phyloP scores from a whole-genome alignment of 1,140 invertebrate genomes.

The Tribolium madens region DNA sequence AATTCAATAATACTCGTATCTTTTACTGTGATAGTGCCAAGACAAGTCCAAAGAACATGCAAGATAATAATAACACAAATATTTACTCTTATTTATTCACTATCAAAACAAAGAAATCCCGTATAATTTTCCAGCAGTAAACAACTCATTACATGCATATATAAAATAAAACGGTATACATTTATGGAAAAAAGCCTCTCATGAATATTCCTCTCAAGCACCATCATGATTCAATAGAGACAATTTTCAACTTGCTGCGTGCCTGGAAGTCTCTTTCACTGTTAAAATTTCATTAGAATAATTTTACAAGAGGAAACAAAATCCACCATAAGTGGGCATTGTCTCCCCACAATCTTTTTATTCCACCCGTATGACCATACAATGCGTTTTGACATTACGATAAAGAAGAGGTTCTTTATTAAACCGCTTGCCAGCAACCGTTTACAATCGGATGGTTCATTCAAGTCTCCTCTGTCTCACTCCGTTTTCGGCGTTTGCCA shows the following conservation, averaged over 20 bases:
- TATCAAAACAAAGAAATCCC: background rate
- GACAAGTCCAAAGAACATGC: background rate
- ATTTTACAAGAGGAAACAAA: background rate
- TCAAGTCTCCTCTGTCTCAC: constrained; percentile 4
- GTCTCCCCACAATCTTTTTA: background rate
- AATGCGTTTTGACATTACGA: background rate
- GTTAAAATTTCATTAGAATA: background rate
- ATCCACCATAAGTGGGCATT: background rate
- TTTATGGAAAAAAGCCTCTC: background rate
- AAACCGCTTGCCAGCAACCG: constrained; percentile 19
- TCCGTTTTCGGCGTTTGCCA: background rate
- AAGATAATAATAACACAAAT: background rate
- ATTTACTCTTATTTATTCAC: background rate
- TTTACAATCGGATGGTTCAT: constrained; percentile 36
- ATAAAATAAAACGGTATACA: background rate
- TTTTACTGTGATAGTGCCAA: background rate
- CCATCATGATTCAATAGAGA: constrained; percentile 18
- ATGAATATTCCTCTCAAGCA: background rate
- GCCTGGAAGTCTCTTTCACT: background rate
- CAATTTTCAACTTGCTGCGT: constrained; percentile 4
- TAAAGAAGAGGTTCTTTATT: constrained; percentile 26
- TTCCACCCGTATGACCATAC: constrained; percentile 1
- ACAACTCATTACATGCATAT: background rate
- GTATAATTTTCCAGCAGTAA: background rate
- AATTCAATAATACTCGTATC: constrained; percentile 24